Evolutionary conservation across 2,113 vertebrate species (phyloP).

Genomic region (Tyto alba): DNA sequence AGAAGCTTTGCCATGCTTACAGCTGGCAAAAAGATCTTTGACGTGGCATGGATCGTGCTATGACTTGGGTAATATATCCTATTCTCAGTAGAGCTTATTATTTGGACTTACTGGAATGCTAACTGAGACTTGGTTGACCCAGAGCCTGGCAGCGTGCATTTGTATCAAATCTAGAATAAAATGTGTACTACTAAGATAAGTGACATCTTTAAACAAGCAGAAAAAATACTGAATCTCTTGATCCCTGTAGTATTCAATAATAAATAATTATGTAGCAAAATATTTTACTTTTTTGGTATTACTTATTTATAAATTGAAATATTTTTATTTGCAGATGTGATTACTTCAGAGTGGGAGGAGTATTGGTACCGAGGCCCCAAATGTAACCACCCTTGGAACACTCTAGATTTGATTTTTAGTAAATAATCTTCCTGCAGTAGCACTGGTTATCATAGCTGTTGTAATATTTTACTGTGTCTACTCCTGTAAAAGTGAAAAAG

Average conservation of each 20-base stretch:
- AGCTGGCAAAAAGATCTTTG: background rate
- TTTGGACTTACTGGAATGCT: background rate
- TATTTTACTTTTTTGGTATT: background rate
- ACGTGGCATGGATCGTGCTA: background rate
- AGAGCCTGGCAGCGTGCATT: background rate
- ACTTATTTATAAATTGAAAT: background rate
- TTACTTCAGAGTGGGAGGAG: constrained; percentile 43
- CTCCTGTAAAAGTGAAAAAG: background rate
- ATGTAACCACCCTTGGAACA: constrained; percentile 67
- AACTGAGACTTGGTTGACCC: background rate
- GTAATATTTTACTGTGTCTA: background rate
- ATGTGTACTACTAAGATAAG: background rate
- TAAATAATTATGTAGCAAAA: background rate
- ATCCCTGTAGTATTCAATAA: background rate
- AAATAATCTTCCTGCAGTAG: constrained; percentile 34
- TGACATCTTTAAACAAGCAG: background rate
- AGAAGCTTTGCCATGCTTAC: background rate
- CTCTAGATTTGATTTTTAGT: constrained; percentile 60
- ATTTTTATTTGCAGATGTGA: constrained; percentile 55
- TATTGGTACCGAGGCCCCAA: constrained; percentile 69
- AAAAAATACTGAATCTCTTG: background rate
- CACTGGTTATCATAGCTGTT: constrained; percentile 20
- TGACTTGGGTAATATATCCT: background rate
- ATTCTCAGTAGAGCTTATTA: background rate
- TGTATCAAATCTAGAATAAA: background rate